These are phyloP conservation scores for Brachyptera putata DNA, from an alignment of 2,888 invertebrate species.

Conservation along the genomic window DNA sequence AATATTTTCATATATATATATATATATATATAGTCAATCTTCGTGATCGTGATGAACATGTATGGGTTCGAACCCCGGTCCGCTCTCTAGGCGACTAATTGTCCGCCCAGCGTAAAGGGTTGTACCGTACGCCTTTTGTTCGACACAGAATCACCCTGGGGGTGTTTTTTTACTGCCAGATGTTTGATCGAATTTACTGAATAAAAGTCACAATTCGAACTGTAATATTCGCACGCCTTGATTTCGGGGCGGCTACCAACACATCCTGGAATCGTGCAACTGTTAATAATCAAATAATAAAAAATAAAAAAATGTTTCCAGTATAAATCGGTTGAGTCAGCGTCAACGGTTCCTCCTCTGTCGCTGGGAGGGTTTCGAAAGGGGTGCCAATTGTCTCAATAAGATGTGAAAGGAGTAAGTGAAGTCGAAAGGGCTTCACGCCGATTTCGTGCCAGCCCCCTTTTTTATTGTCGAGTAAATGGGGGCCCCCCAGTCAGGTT, in stretches of 20 bases:
- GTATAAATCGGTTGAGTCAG: conserved; percentile 6
- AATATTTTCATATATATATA: no score
- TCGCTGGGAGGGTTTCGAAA: neutral
- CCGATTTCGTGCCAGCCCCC: neutral
- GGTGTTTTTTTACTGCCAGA: conserved; percentile 23
- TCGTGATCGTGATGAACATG: no score
- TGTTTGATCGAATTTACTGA: conserved; percentile 18
- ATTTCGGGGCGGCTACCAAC: neutral
- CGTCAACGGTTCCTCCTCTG: conserved; percentile 5
- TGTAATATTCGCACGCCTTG: conserved; percentile 20
- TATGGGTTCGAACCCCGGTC: conserved; percentile 1
- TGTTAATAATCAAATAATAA: conserved; percentile 20
- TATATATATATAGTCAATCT: no score
- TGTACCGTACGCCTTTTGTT: conserved; percentile 21
- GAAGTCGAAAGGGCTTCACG: conserved; percentile 26
- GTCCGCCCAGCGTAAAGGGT: neutral
- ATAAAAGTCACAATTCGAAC: conserved; percentile 21
- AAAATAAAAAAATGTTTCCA: neutral
- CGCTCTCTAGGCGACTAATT: neutral
- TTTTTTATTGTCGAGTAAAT: neutral
- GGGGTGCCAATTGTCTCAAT: conserved; percentile 6
- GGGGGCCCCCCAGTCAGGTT: conserved; percentile 10
- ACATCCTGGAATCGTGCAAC: conserved; percentile 1
- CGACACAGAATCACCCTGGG: conserved; percentile 18
- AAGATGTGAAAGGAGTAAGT: conserved; percentile 20